phyloP scores from a whole-genome alignment of 30 jellyfish, hydroid and myxozoan species.

The Pseudorhiza aurosa region DNA sequence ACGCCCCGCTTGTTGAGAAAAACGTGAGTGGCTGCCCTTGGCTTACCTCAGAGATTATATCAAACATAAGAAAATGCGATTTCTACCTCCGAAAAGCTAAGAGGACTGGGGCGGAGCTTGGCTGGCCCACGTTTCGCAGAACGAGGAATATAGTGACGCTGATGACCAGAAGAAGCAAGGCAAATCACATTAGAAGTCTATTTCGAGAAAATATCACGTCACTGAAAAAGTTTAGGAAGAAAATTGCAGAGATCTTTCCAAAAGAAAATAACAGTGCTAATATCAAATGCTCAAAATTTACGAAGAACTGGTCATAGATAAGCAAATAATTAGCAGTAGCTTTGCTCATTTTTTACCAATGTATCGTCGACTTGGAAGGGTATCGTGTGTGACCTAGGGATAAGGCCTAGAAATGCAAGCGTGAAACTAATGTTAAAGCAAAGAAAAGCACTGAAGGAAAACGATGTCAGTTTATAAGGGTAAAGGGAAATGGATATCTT shows the following conservation, averaged over 20 bases:
- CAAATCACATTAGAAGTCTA: constrained; percentile 20
- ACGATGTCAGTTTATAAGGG: constrained; percentile 11
- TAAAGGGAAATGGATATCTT: constrained; percentile 33
- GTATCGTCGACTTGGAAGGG: constrained; percentile 20
- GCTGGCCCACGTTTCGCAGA: constrained; percentile 39
- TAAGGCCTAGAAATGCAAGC: constrained; percentile 31
- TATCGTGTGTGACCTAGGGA: not conserved
- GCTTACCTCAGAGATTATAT: constrained; percentile 17
- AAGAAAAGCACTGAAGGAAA: constrained; percentile 46
- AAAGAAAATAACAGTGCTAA: constrained; percentile 37
- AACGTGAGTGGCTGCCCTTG: constrained; percentile 41
- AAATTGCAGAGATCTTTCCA: constrained; percentile 22
- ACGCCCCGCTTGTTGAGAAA: constrained; percentile 35
- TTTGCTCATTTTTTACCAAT: constrained; percentile 43
- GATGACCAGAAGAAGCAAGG: constrained; percentile 39
- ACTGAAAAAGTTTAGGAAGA: constrained; percentile 42
- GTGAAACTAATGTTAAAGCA: constrained; percentile 14
- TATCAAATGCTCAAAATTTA: constrained; percentile 21
- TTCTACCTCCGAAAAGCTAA: constrained; percentile 24
- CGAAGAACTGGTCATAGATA: constrained; percentile 11
- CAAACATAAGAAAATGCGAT: constrained; percentile 31
- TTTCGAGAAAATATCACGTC: constrained; percentile 16
- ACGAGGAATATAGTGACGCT: constrained; percentile 35
- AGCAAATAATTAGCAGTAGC: constrained; percentile 34
- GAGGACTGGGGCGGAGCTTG: constrained; percentile 45